Evolutionary conservation across 2,113 vertebrate species (phyloP).

Genomic region (Eclectus roratus): DNA sequence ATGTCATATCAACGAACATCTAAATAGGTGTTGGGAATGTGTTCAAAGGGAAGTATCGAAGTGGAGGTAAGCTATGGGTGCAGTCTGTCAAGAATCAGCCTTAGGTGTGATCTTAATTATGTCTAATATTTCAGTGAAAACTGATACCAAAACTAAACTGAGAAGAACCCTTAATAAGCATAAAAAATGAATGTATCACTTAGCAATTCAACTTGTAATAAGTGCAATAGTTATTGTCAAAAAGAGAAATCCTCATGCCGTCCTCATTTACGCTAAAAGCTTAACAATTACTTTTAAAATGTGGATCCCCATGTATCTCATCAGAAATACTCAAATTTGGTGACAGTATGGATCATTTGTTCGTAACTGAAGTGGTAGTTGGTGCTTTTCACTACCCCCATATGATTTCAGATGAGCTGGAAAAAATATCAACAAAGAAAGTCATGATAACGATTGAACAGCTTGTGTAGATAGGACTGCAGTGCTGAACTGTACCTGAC

Average conservation of each 20-base stretch:
- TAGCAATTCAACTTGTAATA: background rate
- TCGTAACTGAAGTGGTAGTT: background rate
- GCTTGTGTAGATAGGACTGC: background rate
- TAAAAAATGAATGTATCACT: background rate
- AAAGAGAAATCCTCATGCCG: background rate
- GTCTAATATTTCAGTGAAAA: background rate
- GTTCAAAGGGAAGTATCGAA: background rate
- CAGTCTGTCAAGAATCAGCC: background rate
- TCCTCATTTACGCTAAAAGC: background rate
- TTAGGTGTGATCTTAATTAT: background rate
- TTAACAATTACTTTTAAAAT: background rate
- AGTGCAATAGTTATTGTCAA: background rate
- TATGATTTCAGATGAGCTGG: conserved; percentile 5
- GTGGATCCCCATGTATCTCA: fast-evolving
- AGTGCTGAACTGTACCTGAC: background rate
- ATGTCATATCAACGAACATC: background rate
- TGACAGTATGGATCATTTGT: background rate
- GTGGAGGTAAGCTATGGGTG: background rate
- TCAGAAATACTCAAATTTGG: background rate
- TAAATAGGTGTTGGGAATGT: background rate
- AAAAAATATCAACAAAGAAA: background rate
- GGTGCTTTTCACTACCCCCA: fast-evolving
- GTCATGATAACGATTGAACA: background rate
- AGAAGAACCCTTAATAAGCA: background rate
- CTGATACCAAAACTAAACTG: background rate